A percentile compares a stretch with the other conserved stretches of the same genome.
phyloP scores from a whole-genome alignment of 1,140 invertebrate genomes.

The Philopotamus ludificatus region DNA sequence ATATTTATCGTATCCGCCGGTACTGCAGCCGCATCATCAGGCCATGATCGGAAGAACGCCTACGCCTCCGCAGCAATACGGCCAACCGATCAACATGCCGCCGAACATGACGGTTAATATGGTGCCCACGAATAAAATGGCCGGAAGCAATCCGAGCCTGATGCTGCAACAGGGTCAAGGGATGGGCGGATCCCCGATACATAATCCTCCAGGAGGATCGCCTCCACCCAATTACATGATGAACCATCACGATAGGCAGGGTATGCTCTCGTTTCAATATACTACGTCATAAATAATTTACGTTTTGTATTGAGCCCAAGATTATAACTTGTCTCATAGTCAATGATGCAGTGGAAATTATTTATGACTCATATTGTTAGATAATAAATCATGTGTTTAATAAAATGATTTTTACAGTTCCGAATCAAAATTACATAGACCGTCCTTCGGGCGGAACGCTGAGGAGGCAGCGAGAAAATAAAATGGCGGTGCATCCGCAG shows the following conservation, averaged over 20 bases:
- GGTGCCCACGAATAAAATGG: constrained; percentile 23
- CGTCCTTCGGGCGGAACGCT: constrained; percentile 53
- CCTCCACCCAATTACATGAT: constrained; percentile 39
- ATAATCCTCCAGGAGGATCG: constrained; percentile 36
- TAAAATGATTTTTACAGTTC: constrained; percentile 33
- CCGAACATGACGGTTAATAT: constrained; percentile 30
- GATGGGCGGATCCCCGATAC: constrained; percentile 22
- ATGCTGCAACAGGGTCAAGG: constrained; percentile 8
- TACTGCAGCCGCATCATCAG: constrained; percentile 41
- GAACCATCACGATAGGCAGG: constrained; percentile 39
- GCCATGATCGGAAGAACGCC: constrained; percentile 48
- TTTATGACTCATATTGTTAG: background rate
- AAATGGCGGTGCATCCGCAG: constrained; percentile 46
- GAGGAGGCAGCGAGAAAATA: constrained; percentile 50
- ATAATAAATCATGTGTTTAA: background rate
- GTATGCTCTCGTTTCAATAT: constrained; percentile 16
- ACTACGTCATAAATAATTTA: no score
- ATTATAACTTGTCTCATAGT: background rate
- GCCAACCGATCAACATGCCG: constrained; percentile 31
- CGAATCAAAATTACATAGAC: constrained; percentile 39
- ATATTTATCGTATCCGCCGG: constrained; percentile 69
- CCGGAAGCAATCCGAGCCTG: constrained; percentile 31
- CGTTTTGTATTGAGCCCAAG: no score
- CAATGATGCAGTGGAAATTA: background rate
- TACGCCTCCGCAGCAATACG: constrained; percentile 53